Evolutionary conservation across 2,797 vertebrate genomes (phyloP).

Genomic region (Falco cherrug): DNA sequence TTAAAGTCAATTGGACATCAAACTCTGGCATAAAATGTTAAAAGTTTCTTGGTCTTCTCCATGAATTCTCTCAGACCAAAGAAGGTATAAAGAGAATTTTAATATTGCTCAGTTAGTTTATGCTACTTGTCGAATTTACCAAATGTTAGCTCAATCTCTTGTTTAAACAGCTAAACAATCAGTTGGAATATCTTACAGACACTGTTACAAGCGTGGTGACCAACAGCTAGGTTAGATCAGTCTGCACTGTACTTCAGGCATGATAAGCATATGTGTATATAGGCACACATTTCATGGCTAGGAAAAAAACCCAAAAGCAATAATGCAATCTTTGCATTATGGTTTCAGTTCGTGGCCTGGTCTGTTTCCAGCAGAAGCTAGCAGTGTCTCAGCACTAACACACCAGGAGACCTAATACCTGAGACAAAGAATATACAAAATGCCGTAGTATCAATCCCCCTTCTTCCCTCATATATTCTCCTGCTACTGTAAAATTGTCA

Average conservation of each 20-base stretch:
- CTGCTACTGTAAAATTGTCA: neutral
- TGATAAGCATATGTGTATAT: no score
- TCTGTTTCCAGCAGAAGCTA: neutral
- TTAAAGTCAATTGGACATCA: neutral
- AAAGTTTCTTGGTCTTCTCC: conserved; percentile 1
- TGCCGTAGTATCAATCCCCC: neutral
- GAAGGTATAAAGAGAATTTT: neutral
- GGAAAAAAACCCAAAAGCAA: neutral
- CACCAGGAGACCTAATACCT: neutral
- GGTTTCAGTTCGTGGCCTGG: neutral
- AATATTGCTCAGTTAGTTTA: neutral
- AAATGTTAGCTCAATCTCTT: neutral
- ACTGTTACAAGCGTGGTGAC: neutral
- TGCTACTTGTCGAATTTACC: neutral
- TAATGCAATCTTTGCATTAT: neutral
- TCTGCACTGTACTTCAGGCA: neutral
- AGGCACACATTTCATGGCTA: neutral
- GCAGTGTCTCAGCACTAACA: neutral
- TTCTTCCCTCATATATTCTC: neutral
- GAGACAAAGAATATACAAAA: neutral
- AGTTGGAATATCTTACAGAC: neutral
- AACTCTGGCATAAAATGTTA: conserved; percentile 9
- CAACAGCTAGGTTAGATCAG: neutral
- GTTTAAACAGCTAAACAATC: neutral
- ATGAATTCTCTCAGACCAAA: neutral